These are phyloP conservation scores for Phortica variegata DNA, from an alignment of 1,140 invertebrate genomes.

Conservation along the genomic window DNA sequence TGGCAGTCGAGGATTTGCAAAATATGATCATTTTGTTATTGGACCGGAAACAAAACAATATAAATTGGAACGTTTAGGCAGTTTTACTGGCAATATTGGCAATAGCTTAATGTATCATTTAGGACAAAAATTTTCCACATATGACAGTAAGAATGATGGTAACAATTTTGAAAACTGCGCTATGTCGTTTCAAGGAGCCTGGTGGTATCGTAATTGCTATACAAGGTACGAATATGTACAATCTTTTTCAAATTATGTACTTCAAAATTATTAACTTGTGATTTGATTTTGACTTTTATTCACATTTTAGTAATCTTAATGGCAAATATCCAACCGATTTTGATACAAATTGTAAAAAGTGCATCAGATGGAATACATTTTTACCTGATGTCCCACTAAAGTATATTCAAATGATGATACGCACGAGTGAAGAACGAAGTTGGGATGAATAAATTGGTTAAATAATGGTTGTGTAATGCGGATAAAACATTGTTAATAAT, in stretches of 20 bases:
- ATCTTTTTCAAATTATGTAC: background rate
- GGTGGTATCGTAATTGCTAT: slow-evolving; percentile 1
- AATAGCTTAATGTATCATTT: background rate
- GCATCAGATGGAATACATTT: background rate
- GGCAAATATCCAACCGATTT: background rate
- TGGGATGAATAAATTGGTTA: background rate
- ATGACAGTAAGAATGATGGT: background rate
- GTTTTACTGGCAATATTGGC: background rate
- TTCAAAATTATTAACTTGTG: background rate
- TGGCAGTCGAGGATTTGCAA: background rate
- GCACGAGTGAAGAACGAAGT: background rate
- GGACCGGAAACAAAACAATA: background rate
- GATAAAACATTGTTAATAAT: no score
- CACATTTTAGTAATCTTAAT: background rate
- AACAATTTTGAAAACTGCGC: slow-evolving; percentile 1
- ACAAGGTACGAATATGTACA: background rate
- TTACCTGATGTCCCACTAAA: background rate
- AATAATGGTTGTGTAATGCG: no score
- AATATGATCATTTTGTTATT: background rate
- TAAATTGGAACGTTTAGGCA: background rate
- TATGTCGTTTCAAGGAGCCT: background rate
- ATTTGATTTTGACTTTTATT: background rate
- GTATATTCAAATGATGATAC: background rate
- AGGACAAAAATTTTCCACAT: background rate
- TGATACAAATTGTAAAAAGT: background rate